Base-by-base conservation (phyloP, 2,888 invertebrate genomes). In the Teleogryllus oceanicus region DNA sequence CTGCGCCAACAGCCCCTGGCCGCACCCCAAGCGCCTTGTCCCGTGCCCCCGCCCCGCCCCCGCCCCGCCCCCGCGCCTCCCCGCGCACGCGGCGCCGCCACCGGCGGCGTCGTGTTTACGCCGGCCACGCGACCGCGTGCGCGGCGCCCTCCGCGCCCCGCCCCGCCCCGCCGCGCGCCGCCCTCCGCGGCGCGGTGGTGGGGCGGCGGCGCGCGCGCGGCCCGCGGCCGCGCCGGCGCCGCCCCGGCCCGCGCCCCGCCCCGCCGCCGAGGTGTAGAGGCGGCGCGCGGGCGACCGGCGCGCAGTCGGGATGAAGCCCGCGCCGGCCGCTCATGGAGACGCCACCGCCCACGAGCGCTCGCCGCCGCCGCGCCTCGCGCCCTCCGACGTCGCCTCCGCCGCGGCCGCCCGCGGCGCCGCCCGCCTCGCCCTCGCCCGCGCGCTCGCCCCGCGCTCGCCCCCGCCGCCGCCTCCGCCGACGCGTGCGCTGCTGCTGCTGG, bases 251-350 rank as follows among this genome's bases (percentile, higher is more conserved):
- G 51, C 51, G 2, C 13, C 12, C 16, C 11, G 3, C 62, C 62
- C 16, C 62, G 4, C 13, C 62, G 3, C 16, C 12, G 62, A 62
- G 62, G 62, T 62, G 62, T 62, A 62, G 62, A 62, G 62, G 16
- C 62, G n/a, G 16, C 16, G n/a, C 62, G 62, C n/a, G 62, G 62
- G 62, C 62, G 16, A 0, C n/a, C 62, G 62, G 62, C 62, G 62
- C 62, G 62, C 62, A 62, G 62, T 62, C 62, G 62, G 62, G 62
- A 62, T 62, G 62, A 62, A 62, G 62, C 62, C 62, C 62, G 62
- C 62, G 62, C n/a, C 62, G 62, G 62, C n/a, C 62, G 62, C 62
- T 5, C 62, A 62, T 62, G 62, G 62, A 62, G 62, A 18, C 62
- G 62, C 62, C 62, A n/a, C 62, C n/a, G 62, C n/a, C 62, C 62